These are phyloP conservation scores for Nowickia ferox DNA, from an alignment of 2,888 invertebrate species.

Conservation along the genomic window DNA sequence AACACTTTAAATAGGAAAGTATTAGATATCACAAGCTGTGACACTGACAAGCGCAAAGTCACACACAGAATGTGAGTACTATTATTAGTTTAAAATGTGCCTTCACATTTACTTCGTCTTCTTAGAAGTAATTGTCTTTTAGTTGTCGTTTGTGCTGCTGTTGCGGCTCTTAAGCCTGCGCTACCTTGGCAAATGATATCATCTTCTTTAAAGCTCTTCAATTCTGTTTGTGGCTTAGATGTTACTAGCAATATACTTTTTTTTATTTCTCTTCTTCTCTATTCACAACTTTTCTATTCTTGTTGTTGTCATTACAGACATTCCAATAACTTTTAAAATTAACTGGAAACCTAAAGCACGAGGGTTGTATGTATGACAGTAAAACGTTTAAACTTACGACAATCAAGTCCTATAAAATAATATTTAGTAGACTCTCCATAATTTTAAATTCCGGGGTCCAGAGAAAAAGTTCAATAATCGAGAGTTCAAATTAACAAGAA, in stretches of 20 bases:
- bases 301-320: constrained; percentile 4
- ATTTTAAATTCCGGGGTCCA: too few species aligned
- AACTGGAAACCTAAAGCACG: constrained; percentile 17
- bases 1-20: constrained; percentile 3
- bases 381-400: too few species aligned
- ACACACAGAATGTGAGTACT: constrained; percentile 1
- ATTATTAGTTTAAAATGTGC: constrained; percentile 12
- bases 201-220: constrained; percentile 72
- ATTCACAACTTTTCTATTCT: constrained; percentile 24
- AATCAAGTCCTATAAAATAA: too few species aligned
- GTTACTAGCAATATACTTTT: constrained; percentile 14
- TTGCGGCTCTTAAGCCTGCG: constrained; percentile 3
- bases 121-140: constrained; percentile 14
- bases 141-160: constrained; percentile 28
- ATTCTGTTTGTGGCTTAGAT: constrained; percentile 25
- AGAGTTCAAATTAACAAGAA: too few species aligned
- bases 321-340: constrained; percentile 20
- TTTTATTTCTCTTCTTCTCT: constrained; percentile 1
- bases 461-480: too few species aligned
- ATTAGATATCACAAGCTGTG: constrained; percentile 39
- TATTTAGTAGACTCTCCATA: too few species aligned
- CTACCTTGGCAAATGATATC: constrained; percentile 77
- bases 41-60: background rate
- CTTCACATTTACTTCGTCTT: background rate
- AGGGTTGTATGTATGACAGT: background rate